Conservation (phyloP, 2,888 invertebrate genomes). For the Lithosia quadra region DNA sequence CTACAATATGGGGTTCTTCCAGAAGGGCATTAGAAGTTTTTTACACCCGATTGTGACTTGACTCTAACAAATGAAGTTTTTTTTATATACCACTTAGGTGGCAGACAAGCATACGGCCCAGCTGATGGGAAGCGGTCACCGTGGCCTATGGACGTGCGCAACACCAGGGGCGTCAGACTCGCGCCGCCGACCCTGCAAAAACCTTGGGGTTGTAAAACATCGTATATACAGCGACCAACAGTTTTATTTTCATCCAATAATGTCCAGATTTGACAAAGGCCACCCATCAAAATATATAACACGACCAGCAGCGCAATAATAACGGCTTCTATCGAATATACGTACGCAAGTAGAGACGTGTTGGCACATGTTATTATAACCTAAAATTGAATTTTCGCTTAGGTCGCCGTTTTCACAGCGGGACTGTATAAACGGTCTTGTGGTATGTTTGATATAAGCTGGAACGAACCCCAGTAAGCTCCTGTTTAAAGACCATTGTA, state of each 20-base stretch:
- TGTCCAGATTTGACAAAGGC: constrained; percentile 2
- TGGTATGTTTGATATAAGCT: constrained; percentile 38
- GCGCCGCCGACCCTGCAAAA: no score
- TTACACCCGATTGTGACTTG: background rate
- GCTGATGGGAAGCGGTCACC: no score
- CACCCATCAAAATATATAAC: constrained; percentile 11
- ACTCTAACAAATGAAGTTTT: background rate
- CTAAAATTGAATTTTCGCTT: constrained; percentile 46
- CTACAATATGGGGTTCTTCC: no score
- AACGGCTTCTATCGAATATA: constrained; percentile 17
- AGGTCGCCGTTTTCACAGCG: constrained; percentile 45
- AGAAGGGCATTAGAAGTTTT: no score
- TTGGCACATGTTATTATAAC: constrained; percentile 44
- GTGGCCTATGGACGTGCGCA: no score
- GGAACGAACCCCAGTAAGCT: constrained; percentile 22
- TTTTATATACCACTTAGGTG: no score
- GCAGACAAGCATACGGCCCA: no score
- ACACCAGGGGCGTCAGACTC: no score
- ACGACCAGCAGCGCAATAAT: constrained; percentile 19
- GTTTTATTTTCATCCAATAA: constrained; percentile 1
- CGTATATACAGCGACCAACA: background rate
- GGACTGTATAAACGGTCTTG: constrained; percentile 39
- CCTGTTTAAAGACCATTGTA: constrained; percentile 30
- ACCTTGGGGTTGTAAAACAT: no score
- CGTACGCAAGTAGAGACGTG: constrained; percentile 19